These are phyloP conservation scores for Macrotrachela quadricornifera DNA, from an alignment of 1,140 invertebrate genomes.

Conservation along the genomic window DNA sequence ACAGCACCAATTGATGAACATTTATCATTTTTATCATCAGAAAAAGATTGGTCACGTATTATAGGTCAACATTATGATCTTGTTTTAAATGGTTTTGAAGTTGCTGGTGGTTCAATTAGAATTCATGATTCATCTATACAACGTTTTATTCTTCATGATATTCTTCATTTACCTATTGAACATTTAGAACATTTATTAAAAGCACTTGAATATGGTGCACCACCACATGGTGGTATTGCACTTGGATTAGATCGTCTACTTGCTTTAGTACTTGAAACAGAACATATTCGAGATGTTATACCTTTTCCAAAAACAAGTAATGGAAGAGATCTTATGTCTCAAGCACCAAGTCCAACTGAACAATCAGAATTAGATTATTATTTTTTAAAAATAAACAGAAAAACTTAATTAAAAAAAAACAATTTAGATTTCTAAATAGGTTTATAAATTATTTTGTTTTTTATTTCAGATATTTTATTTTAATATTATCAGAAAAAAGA, in stretches of 20 bases:
- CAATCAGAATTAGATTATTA: no score
- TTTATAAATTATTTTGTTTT: no score
- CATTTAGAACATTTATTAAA: constrained; percentile 59
- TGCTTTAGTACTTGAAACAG: constrained; percentile 47
- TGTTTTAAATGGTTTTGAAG: constrained; percentile 78
- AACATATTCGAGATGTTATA: constrained; percentile 77
- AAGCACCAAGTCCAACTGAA: neutral
- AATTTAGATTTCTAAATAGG: no score
- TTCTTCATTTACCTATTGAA: constrained; percentile 10
- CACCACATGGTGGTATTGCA: constrained; percentile 67
- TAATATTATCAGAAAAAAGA: no score
- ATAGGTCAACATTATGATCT: constrained; percentile 41
- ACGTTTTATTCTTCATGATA: neutral
- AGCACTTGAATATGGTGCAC: constrained; percentile 67
- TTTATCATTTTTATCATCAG: neutral
- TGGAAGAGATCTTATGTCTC: constrained; percentile 5
- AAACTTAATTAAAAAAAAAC: no score
- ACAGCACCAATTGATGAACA: constrained; percentile 40
- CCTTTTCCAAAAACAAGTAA: constrained; percentile 48
- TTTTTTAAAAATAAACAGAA: no score
- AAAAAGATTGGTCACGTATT: neutral
- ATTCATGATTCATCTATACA: constrained; percentile 40
- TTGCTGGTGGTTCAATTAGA: constrained; percentile 89
- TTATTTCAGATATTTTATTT: no score
- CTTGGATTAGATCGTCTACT: constrained; percentile 67